Base-by-base conservation (phyloP, 2,888 invertebrate genomes). In the Eupelmus urozonus region DNA sequence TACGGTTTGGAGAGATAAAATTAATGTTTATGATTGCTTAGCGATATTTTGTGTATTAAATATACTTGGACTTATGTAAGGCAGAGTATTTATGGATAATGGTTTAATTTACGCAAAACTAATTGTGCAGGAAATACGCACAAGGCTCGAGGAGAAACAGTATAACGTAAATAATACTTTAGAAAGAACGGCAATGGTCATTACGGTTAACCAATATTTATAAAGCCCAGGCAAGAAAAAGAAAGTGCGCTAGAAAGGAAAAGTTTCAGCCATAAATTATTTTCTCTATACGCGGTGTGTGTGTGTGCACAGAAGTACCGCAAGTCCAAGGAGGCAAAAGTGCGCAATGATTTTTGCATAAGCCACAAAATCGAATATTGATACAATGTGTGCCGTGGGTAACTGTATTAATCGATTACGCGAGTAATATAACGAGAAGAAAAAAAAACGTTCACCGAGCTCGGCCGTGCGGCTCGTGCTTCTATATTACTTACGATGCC, bases 401-500 rank as follows among this genome's bases (percentile, higher is more conserved):
- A 55, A 73, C 71, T 13, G 63, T 63, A 55, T 23, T 20, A 53
- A 53, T 53, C 62, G 62, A 62, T 40, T 20, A 63, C 59, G 57
- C 34, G 29, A 63, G 16, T 29, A 51, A 65, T 49, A 59, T n/a
- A 16, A n/a, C 45, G 20, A 7, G 4, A 53, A 53, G 34, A 59
- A 69, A 49, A 16, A 3, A 49, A 49, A 67, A 59, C 59, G 70
- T 70, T 70, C 51, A 62, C 23, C 18, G 25, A 59, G 49, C 34
- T 49, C 23, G 40, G 20, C 53, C 51, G 65, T 73, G 65, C n/a
- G n/a, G n/a, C 72, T 53, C 18, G 42, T 18, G 25, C 57, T 27
- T 29, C 55, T 20, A 57, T 34, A 57, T 57, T 73, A 65, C 65
- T 65, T 66, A 59, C 34, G 55, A 13, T 74, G 59, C 66, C 16